These are phyloP conservation scores for Tuta absoluta DNA, from an alignment of 2,888 invertebrate genomes.

Conservation along the genomic window DNA sequence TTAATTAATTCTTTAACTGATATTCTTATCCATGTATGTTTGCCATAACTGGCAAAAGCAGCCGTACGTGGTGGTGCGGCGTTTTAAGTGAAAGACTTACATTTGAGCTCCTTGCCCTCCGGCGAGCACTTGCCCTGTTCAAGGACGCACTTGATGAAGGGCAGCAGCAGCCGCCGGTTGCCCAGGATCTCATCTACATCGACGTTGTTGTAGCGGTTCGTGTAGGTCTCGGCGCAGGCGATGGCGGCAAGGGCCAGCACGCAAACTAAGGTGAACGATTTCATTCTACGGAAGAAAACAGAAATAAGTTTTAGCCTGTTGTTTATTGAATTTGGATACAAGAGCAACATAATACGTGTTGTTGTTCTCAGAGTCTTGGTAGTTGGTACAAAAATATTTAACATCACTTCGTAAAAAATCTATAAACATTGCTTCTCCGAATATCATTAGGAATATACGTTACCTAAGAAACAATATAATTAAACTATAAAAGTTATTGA, in stretches of 20 bases:
- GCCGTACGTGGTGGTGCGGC: too few relatives aligned
- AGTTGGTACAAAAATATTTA: too few relatives aligned
- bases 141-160: slow-evolving; percentile 85
- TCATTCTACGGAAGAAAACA: slow-evolving; percentile 54
- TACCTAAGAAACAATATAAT: too few relatives aligned
- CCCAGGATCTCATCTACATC: slow-evolving; percentile 84
- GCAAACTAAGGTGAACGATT: slow-evolving; percentile 45
- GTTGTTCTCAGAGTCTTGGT: too few relatives aligned
- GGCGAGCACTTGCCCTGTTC: slow-evolving; percentile 84
- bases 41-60: too few relatives aligned
- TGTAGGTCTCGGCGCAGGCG: slow-evolving; percentile 64
- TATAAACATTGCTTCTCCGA: too few relatives aligned
- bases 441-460: too few relatives aligned
- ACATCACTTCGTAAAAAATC: too few relatives aligned
- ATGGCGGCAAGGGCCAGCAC: slow-evolving; percentile 41
- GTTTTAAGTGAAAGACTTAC: slow-evolving; percentile 69
- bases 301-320: background rate
- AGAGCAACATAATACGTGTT: too few relatives aligned
- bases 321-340: too few relatives aligned
- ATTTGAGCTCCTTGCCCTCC: slow-evolving; percentile 85
- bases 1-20: background rate
- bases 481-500: background rate
- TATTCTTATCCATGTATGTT: background rate
- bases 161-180: slow-evolving; percentile 83
- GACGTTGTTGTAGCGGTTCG: slow-evolving; percentile 83